Evolutionary conservation across 1,140 invertebrate species (phyloP), one percentile per base, ranked within the genome.

Genomic region (Pteromalus puparum): DNA sequence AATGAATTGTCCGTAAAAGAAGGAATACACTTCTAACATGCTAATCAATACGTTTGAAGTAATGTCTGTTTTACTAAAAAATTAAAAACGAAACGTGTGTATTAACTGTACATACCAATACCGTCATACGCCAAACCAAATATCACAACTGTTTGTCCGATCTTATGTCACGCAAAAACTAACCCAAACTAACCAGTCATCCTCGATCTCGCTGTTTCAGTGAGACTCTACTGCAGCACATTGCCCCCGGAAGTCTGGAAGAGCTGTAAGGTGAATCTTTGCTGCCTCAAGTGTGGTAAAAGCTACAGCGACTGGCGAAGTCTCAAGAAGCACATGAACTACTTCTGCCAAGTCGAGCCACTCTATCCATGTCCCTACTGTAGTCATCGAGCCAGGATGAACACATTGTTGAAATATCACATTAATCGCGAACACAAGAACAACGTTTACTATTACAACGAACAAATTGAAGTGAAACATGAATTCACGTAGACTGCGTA

Each of bases 261-360:
- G 15, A 83, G 72, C 2, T 92, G 91, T 88, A 91, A 91, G 84
- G 70, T 85, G 13, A 74, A 90, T n/a, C 87, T 91, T 42, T 75
- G 82, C 15, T 92, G 91, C 82, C 67, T 91, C 61, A 92, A 91
- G 81, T 81, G 91, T 30, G 80, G 75, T 0, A 91, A 90, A 76
- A 85, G 79, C 12, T 92, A 90, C 87, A 90, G 91, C 86, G 90
- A 91, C 84, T 92, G 90, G 91, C 87, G 89, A 26, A 90, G 88
- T 72, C 84, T 91, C 53, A 89, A 85, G 91, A 93, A 90, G 46
- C 93, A 94, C 86, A 92, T 93, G 91, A 93, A 93, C 84, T 94
- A 91, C 87, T 93, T 93, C 87, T 94, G 93, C 85, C 92, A 93
- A 61, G 90, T 93, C 81, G 92, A 93, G 77, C 93, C 92, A 10